Evolutionary conservation across 2,113 vertebrate genomes (phyloP).

Genomic region (Leucopsar rothschildi): DNA sequence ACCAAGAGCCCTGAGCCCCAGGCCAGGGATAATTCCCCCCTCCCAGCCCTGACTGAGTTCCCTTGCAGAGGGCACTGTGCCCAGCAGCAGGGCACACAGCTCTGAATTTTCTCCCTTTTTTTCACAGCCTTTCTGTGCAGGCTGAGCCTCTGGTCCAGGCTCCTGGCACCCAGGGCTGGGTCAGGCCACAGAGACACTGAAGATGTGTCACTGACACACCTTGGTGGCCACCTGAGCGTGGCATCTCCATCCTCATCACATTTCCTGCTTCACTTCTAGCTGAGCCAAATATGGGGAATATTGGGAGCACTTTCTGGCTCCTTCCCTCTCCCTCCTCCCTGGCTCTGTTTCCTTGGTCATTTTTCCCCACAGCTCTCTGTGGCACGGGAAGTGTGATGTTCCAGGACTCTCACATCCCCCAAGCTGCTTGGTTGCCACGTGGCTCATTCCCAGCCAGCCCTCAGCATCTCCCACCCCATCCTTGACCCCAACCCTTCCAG

Average conservation of each 20-base stretch:
- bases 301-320: neutral
- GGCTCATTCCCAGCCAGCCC: neutral
- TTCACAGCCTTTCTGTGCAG: neutral
- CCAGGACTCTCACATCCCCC: neutral
- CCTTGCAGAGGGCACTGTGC: neutral
- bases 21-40: neutral
- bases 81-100: rapidly evolving
- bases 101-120: neutral
- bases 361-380: neutral
- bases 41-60: neutral
- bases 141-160: neutral
- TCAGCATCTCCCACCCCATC: neutral
- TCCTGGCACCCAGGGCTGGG: neutral
- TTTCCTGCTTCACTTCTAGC: neutral
- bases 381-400: rapidly evolving
- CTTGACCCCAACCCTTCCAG: neutral
- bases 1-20: neutral
- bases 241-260: neutral
- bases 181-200: too few species aligned
- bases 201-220: rapidly evolving
- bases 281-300: neutral
- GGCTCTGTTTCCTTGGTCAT: neutral
- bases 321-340: neutral
- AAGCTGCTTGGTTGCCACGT: rapidly evolving
- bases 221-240: rapidly evolving